phyloP scores from a whole-genome alignment of 2,888 invertebrate genomes.

The Phengaris alcon region DNA sequence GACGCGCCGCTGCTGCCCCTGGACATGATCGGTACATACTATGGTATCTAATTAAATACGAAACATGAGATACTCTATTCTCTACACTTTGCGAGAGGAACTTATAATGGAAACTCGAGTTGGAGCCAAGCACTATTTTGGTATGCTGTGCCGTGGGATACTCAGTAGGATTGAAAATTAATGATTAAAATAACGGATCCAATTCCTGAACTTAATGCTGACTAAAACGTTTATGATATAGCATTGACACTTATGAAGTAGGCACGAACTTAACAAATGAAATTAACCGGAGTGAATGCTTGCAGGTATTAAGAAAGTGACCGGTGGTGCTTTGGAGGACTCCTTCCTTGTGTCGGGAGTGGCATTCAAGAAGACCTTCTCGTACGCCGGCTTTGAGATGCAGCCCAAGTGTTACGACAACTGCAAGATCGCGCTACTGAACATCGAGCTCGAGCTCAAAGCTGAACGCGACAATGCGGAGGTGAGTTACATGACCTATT shows the following conservation, averaged over 20 bases:
- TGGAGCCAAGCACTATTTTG: too few relatives aligned
- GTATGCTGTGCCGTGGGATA: too few relatives aligned
- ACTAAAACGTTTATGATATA: slow-evolving; percentile 39
- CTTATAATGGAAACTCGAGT: too few relatives aligned
- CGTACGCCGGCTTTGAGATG: slow-evolving; percentile 99
- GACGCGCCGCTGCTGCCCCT: slow-evolving; percentile 91
- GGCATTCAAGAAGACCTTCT: slow-evolving; percentile 99
- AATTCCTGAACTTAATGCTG: slow-evolving; percentile 47
- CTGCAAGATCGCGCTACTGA: slow-evolving; percentile 96
- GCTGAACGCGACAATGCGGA: slow-evolving; percentile 99
- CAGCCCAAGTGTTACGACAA: slow-evolving; percentile 95
- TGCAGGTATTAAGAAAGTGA: slow-evolving; percentile 94
- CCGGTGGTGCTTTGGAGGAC: slow-evolving; percentile 90
- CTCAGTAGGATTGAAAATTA: neutral
- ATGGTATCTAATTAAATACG: neutral
- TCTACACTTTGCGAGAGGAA: too few relatives aligned
- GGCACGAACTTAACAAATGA: neutral
- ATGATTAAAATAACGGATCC: slow-evolving; percentile 53
- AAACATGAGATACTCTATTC: neutral
- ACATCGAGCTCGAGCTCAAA: slow-evolving; percentile 98
- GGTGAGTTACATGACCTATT: slow-evolving; percentile 58
- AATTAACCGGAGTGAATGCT: neutral
- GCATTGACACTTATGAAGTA: slow-evolving; percentile 38
- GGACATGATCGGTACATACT: slow-evolving; percentile 92
- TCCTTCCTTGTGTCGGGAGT: slow-evolving; percentile 95